Evolutionary conservation across 2,888 invertebrate genomes (phyloP).

Genomic region (Odiellus spinosus): DNA sequence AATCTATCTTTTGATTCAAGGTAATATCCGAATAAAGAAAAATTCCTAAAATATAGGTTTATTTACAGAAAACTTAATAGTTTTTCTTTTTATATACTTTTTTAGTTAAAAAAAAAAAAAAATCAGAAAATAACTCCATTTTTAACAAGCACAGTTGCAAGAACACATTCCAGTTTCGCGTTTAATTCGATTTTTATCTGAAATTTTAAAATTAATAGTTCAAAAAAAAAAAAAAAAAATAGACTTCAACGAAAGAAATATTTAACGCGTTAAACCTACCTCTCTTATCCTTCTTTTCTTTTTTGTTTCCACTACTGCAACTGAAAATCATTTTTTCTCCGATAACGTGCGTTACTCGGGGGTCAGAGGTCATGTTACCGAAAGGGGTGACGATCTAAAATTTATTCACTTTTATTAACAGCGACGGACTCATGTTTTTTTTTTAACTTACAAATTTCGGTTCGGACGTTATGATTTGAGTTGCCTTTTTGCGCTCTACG

Average conservation of each 20-base stretch:
- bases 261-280: too few species aligned
- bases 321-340: conserved; percentile 75
- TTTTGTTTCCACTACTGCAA: conserved; percentile 50
- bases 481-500: conserved; percentile 66
- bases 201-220: too few species aligned
- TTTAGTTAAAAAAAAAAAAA: too few species aligned
- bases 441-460: conserved; percentile 36
- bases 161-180: conserved; percentile 8
- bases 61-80: too few species aligned
- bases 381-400: conserved; percentile 41
- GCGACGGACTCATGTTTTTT: neutral
- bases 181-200: too few species aligned
- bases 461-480: conserved; percentile 63
- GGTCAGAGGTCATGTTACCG: conserved; percentile 52
- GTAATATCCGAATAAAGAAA: too few species aligned
- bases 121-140: neutral
- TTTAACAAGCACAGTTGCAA: conserved; percentile 14
- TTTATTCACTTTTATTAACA: conserved; percentile 1
- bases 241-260: too few species aligned
- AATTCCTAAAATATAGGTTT: too few species aligned
- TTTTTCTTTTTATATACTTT: too few species aligned
- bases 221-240: too few species aligned
- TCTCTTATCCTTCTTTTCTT: neutral
- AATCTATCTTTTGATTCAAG: too few species aligned
- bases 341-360: conserved; percentile 51